Evolutionary conservation across 2,888 invertebrate species (phyloP), one percentile per base, ranked within the genome.

Genomic region (Luperina testacea): DNA sequence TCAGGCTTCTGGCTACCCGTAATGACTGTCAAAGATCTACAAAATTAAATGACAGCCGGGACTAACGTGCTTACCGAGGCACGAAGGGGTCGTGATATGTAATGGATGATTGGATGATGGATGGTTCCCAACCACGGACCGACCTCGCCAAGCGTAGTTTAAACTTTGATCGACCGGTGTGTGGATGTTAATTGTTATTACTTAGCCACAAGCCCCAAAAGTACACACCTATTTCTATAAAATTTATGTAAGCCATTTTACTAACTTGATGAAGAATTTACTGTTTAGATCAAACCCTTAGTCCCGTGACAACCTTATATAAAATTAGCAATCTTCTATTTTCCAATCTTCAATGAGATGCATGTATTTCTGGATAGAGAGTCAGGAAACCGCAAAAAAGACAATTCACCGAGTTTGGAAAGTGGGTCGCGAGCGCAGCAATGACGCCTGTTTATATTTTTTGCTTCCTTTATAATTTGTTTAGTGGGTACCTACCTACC

Each of bases 321-420:
- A 13, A 27, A 27, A 48, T 27, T 13, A 20, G 8, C 15, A 15
- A 20, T 48, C 20, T 20, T 24, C 32, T 70, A 59, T 48, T 57
- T 63, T 81, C 27, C 38, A 42, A 76, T 51, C 13, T 38, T 61
- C 38, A 83, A 53, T 53, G 20, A 53, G 53, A 64, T 63, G 51
- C 61, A 72, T 48, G 24, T 84, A 73, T 82, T 82, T 78, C 72
- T 86, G 78, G 72, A 78, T 78, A 76, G 73, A 76, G 68, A 86
- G 71, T 42, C 79, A 78, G 84, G 79, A 84, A 84, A 83, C 83
- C 86, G 76, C 86, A 84, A 84, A 78, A 51, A 74, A 83, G 86
- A 86, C 61, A 74, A 79, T 79, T 82, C 48, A 67, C 48, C 42
- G 79, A 71, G 70, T 73, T 86, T 79, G 74, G 86, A 84, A 84